Evolutionary conservation across 2,797 vertebrate species (phyloP).

Genomic region (Sebastes diaconus): DNA sequence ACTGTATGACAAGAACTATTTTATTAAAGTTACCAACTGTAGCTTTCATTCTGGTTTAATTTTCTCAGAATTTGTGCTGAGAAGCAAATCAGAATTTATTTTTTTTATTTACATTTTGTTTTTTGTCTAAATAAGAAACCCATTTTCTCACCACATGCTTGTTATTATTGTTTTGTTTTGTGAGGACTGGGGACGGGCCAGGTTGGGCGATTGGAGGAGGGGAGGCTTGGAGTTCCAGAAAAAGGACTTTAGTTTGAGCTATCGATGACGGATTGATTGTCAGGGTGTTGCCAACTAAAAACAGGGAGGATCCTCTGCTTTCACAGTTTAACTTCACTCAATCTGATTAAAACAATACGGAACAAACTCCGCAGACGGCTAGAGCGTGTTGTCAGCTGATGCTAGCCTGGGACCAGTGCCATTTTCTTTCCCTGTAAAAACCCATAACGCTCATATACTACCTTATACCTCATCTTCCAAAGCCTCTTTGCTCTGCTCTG

Average conservation of each 20-base stretch:
- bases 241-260: neutral
- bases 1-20: no score
- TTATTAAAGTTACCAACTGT: no score
- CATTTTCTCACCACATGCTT: neutral
- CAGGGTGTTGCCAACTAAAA: conserved; percentile 20
- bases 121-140: neutral
- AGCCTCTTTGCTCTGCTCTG: conserved; percentile 11
- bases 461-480: conserved; percentile 29
- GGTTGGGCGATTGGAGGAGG: neutral
- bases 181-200: neutral
- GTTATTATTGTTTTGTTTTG: neutral
- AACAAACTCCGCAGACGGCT: neutral
- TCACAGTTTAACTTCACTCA: neutral
- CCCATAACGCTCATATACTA: neutral
- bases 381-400: neutral
- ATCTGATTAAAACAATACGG: neutral
- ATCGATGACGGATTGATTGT: neutral
- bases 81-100: neutral
- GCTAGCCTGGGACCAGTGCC: conserved; percentile 40
- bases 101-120: neutral
- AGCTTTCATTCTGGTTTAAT: neutral
- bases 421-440: conserved; percentile 27
- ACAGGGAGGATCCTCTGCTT: conserved; percentile 1
- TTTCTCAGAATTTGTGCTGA: conserved; percentile 2
- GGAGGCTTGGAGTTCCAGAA: conserved; percentile 9